Percentiles rank a stretch among this genome's conserved stretches.
phyloP scores from a whole-genome alignment of 53 echinoderm and acorn worm species.

The Luidia sarsii region DNA sequence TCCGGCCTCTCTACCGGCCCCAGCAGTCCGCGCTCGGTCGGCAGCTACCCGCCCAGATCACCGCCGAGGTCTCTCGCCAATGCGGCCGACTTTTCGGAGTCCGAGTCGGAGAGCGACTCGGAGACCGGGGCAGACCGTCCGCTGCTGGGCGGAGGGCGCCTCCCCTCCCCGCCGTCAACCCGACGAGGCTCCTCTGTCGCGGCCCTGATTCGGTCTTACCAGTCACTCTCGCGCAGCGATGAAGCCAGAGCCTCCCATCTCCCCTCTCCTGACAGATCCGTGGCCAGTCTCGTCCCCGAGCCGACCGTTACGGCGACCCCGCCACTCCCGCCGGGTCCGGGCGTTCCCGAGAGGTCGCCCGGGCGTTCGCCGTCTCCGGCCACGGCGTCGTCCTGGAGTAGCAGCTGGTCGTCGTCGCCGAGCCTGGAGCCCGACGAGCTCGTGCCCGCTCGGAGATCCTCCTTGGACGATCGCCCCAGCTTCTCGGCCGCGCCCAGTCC shows the following conservation, averaged over 20 bases:
- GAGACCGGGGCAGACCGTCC: neutral
- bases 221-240: slow-evolving; percentile 3
- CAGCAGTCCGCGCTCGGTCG: neutral
- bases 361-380: too few species aligned
- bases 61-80: neutral
- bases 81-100: neutral
- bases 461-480: neutral
- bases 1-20: neutral
- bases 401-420: neutral
- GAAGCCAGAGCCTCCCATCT: neutral
- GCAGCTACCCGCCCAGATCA: too few species aligned
- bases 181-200: slow-evolving; percentile 21
- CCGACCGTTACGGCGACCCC: too few species aligned
- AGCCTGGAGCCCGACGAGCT: too few species aligned
- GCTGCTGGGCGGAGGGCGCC: too few species aligned
- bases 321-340: too few species aligned
- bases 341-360: too few species aligned
- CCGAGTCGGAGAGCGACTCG: slow-evolving; percentile 3
- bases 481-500: neutral
- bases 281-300: neutral
- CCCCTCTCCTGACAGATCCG: neutral
- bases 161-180: neutral
- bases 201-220: slow-evolving; percentile 21
- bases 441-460: neutral
- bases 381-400: too few species aligned